Percentiles rank a stretch among this genome's conserved stretches.
Conservation (phyloP, 2,797 vertebrate species). For the Malacoraja senta region DNA sequence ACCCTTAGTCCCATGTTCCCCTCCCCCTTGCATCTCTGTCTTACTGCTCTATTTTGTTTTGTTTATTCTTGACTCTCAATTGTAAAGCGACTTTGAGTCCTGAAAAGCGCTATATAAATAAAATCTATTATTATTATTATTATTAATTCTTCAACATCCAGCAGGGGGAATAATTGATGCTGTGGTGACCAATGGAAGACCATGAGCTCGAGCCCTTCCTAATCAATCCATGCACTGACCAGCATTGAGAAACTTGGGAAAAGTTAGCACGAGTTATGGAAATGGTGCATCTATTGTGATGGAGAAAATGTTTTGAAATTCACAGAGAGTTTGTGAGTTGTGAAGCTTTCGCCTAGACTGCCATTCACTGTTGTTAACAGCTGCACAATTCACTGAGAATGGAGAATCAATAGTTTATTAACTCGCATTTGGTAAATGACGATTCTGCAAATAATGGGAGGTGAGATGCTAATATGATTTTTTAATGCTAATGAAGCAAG, state of each 20-base stretch:
- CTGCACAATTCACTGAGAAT: conserved; percentile 8
- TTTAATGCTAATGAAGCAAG: neutral
- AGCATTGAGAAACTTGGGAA: neutral
- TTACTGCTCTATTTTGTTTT: too few relatives aligned
- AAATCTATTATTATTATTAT: too few relatives aligned
- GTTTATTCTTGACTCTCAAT: too few relatives aligned
- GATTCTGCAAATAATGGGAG: conserved; percentile 5
- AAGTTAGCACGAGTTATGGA: too few relatives aligned
- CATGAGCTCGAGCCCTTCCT: neutral
- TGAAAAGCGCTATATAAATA: too few relatives aligned
- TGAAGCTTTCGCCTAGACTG: neutral
- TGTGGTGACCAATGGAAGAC: too few relatives aligned
- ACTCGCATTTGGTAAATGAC: neutral
- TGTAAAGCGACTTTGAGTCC: too few relatives aligned
- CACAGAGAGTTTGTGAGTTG: neutral
- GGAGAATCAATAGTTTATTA: conserved; percentile 30
- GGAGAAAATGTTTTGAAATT: neutral
- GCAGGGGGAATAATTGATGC: neutral
- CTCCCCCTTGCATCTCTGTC: too few relatives aligned
- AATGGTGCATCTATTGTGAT: neutral
- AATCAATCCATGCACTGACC: neutral
- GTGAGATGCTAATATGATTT: conserved; percentile 10
- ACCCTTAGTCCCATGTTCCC: too few relatives aligned
- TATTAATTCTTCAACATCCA: neutral
- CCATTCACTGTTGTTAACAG: conserved; percentile 3